These are phyloP conservation scores for Pitangus sulphuratus DNA, from an alignment of 2,797 vertebrate genomes.

Conservation along the genomic window DNA sequence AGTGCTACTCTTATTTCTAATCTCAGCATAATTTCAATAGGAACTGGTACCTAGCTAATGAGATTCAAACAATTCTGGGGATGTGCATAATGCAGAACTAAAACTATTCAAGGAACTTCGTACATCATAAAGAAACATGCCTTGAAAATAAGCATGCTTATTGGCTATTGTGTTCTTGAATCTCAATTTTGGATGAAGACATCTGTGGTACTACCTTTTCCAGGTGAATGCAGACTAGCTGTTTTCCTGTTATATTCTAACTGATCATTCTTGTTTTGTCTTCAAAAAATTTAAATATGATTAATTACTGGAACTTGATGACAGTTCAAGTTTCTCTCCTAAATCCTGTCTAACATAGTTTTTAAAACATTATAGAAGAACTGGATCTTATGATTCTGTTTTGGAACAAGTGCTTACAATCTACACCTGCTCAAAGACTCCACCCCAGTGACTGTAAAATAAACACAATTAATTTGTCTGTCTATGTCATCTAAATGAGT, in stretches of 20 bases:
- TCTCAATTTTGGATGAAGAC: not conserved
- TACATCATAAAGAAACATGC: fast-evolving
- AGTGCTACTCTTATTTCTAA: not conserved
- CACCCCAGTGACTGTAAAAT: not conserved
- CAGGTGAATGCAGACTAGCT: not conserved
- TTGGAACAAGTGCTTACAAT: not conserved
- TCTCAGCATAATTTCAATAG: not conserved
- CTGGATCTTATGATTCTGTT: not conserved
- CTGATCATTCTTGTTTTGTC: not conserved
- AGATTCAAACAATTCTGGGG: not conserved
- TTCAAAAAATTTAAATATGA: not conserved
- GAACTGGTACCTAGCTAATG: not conserved
- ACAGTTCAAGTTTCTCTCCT: not conserved
- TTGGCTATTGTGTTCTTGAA: not conserved
- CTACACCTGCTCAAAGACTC: not conserved
- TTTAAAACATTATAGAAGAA: not conserved
- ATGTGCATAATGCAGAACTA: not conserved
- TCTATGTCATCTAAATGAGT: not conserved
- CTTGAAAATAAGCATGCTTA: not conserved
- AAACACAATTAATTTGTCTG: not conserved
- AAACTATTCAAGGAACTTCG: not conserved
- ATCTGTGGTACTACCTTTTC: not conserved
- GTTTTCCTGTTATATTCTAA: not conserved
- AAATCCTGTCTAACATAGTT: not conserved
- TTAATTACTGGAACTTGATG: not conserved